These are phyloP conservation scores for Eueremaeus valkanovi DNA, from an alignment of 2,888 invertebrate genomes.

Conservation along the genomic window DNA sequence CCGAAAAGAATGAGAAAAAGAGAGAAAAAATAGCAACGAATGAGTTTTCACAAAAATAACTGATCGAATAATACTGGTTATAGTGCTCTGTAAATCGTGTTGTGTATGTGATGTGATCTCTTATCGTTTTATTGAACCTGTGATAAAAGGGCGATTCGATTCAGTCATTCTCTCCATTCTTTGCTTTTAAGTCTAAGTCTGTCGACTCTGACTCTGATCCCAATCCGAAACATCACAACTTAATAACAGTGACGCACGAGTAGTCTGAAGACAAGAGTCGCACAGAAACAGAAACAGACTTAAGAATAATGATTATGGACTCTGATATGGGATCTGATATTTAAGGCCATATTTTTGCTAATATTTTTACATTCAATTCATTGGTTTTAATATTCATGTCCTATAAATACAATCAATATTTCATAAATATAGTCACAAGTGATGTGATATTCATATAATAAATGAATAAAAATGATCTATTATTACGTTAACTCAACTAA, in stretches of 20 bases:
- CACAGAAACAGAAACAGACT: not conserved
- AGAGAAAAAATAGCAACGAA: not conserved
- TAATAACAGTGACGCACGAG: constrained; percentile 13
- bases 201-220: not conserved
- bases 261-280: not conserved
- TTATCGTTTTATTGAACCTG: constrained; percentile 26
- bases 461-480: constrained; percentile 13
- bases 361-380: not conserved
- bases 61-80: not conserved
- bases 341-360: not conserved
- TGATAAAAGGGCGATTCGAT: not conserved
- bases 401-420: not conserved
- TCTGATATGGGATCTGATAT: not conserved
- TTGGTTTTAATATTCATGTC: not conserved
- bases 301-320: constrained; percentile 1
- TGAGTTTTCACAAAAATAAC: constrained; percentile 19
- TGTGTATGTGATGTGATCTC: constrained; percentile 14
- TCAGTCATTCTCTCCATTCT: not conserved
- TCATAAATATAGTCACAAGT: constrained; percentile 7
- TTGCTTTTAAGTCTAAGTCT: not conserved
- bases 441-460: not conserved
- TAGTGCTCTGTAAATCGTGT: constrained; percentile 9
- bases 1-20: not conserved
- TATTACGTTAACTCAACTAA: not conserved
- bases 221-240: constrained; percentile 13